These are phyloP conservation scores for Pygoscelis adeliae DNA, from an alignment of 2,113 vertebrate species.

Conservation along the genomic window DNA sequence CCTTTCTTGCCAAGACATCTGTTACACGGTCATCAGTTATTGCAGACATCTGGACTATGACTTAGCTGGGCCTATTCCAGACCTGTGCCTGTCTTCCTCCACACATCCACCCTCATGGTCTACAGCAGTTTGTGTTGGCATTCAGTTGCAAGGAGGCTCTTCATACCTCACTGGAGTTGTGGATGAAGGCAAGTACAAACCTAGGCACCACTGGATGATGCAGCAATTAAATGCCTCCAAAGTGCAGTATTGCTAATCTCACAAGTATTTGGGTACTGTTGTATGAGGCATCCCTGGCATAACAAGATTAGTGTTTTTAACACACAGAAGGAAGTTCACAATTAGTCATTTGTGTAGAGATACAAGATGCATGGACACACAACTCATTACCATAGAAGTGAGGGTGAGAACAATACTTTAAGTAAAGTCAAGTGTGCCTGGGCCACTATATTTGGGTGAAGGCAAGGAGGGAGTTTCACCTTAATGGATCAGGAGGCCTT, in stretches of 20 bases:
- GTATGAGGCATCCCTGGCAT: not conserved
- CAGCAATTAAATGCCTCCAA: not conserved
- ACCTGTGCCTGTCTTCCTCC: not conserved
- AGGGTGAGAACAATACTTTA: not conserved
- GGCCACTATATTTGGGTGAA: fast-evolving
- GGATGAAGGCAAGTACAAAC: not conserved
- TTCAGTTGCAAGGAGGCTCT: not conserved
- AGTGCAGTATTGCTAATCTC: not conserved
- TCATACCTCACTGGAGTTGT: not conserved
- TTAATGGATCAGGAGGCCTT: not conserved
- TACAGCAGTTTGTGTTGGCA: not conserved
- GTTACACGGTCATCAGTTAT: not conserved
- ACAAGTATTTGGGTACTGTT: not conserved
- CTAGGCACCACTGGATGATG: not conserved
- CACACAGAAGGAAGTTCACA: not conserved
- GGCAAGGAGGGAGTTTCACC: not conserved
- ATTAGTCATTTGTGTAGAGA: not conserved
- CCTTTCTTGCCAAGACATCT: not conserved
- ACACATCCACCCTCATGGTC: not conserved
- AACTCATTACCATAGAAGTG: not conserved
- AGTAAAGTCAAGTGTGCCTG: not conserved
- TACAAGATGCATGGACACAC: not conserved
- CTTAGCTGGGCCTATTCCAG: not conserved
- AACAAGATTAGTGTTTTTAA: not conserved
- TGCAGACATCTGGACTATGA: not conserved